These are phyloP conservation scores for Holothuria leucospilota DNA, from an alignment of 53 echinoderm and acorn worm genomes.

Conservation along the genomic window DNA sequence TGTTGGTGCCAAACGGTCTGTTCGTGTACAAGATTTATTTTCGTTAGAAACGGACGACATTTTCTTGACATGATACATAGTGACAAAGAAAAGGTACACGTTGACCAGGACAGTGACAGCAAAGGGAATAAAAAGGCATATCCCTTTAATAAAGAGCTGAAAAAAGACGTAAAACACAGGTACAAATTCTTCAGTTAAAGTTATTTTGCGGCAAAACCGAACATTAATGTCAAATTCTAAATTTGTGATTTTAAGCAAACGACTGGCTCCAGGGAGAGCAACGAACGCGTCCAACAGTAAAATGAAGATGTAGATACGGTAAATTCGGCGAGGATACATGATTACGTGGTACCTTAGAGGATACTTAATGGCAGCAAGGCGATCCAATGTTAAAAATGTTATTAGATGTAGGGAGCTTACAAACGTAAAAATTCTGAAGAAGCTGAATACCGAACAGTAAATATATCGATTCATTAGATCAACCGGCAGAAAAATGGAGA, in stretches of 20 bases:
- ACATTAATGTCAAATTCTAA: neutral
- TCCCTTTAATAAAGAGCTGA: neutral
- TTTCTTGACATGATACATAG: neutral
- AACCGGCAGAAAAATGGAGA: neutral
- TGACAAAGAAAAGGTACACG: neutral
- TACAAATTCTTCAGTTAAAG: neutral
- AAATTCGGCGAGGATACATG: neutral
- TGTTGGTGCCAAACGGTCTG: neutral
- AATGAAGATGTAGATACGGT: neutral
- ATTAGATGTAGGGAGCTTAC: neutral
- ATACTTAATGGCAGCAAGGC: neutral
- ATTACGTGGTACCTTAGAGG: neutral
- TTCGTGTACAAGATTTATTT: no score
- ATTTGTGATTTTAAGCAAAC: neutral
- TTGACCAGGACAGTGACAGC: neutral
- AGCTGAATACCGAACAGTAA: neutral
- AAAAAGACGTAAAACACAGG: neutral
- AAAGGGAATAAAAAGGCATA: neutral
- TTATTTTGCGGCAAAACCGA: neutral
- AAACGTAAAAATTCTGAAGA: neutral
- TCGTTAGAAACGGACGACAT: neutral
- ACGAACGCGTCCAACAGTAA: neutral
- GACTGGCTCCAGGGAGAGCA: neutral
- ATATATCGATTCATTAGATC: neutral
- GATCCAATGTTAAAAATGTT: neutral